These are phyloP conservation scores for Sesia bembeciformis DNA, from an alignment of 2,888 invertebrate species.

Conservation along the genomic window DNA sequence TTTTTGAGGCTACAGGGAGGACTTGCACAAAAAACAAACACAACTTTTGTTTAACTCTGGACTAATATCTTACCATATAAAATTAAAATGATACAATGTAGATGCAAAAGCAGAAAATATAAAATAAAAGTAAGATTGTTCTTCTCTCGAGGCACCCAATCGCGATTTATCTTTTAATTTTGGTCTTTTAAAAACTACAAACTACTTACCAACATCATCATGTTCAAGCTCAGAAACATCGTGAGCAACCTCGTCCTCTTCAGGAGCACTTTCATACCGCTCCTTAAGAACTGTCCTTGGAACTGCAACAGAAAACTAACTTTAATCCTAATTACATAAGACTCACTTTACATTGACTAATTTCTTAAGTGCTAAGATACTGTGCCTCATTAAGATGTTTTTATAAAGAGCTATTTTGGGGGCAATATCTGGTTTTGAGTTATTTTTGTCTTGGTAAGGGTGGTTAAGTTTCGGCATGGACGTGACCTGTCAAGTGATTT, in stretches of 20 bases:
- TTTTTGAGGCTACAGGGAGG: too few species aligned
- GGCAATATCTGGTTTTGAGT: background rate
- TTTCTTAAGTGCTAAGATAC: conserved; percentile 16
- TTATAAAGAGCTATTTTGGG: background rate
- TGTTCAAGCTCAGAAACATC: conserved; percentile 62
- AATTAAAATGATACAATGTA: background rate
- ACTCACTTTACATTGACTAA: conserved; percentile 11
- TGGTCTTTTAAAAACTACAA: background rate
- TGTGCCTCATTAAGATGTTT: conserved; percentile 14
- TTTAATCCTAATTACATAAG: conserved; percentile 23
- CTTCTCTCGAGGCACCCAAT: too few species aligned
- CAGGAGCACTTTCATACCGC: conserved; percentile 84
- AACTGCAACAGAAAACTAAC: conserved; percentile 72
- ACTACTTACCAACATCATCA: conserved; percentile 70
- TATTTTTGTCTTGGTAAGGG: background rate
- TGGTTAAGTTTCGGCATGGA: background rate
- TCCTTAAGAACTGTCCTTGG: conserved; percentile 88
- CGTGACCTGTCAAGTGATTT: background rate
- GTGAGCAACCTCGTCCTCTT: conserved; percentile 82
- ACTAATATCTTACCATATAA: background rate
- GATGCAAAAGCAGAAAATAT: background rate
- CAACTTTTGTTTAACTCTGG: too few species aligned
- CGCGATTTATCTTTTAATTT: too few species aligned
- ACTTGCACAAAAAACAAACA: too few species aligned
- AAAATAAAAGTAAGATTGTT: too few species aligned